These are phyloP conservation scores for Ladona fulva DNA, from an alignment of 1,140 invertebrate species.

Conservation along the genomic window DNA sequence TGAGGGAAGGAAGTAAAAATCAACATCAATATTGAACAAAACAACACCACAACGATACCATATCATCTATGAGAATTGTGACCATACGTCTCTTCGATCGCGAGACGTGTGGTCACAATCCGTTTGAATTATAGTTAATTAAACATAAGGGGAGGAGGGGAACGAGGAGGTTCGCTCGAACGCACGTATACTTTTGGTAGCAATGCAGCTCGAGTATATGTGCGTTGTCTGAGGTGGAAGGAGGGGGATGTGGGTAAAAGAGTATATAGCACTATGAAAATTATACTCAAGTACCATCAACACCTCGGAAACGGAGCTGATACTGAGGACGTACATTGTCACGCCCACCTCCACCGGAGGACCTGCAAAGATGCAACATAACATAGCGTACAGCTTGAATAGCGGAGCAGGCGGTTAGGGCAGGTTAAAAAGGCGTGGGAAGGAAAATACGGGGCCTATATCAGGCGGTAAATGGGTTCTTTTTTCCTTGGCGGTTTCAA, in stretches of 20 bases:
- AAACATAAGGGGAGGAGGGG: neutral
- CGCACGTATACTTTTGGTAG: too few species aligned
- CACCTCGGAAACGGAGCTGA: conserved; percentile 96
- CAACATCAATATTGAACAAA: neutral
- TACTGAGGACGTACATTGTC: conserved; percentile 96
- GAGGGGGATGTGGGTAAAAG: neutral
- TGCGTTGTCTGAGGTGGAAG: neutral
- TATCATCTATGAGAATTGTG: neutral
- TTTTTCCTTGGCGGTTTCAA: too few species aligned
- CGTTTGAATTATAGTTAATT: neutral
- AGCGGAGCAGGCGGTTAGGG: neutral
- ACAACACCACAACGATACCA: neutral
- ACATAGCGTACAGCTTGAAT: conserved; percentile 29
- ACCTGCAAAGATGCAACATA: conserved; percentile 62
- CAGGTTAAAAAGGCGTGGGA: neutral
- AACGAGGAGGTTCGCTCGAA: too few species aligned
- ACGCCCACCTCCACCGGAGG: conserved; percentile 91
- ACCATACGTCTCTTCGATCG: too few species aligned
- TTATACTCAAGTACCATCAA: conserved; percentile 69
- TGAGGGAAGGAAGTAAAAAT: neutral
- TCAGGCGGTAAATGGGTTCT: too few species aligned
- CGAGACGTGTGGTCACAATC: too few species aligned
- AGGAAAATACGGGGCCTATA: too few species aligned
- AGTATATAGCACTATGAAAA: conserved; percentile 10
- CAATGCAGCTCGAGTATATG: neutral